phyloP scores from a whole-genome alignment of 53 echinoderm and acorn worm species.

The Henricia sp. region DNA sequence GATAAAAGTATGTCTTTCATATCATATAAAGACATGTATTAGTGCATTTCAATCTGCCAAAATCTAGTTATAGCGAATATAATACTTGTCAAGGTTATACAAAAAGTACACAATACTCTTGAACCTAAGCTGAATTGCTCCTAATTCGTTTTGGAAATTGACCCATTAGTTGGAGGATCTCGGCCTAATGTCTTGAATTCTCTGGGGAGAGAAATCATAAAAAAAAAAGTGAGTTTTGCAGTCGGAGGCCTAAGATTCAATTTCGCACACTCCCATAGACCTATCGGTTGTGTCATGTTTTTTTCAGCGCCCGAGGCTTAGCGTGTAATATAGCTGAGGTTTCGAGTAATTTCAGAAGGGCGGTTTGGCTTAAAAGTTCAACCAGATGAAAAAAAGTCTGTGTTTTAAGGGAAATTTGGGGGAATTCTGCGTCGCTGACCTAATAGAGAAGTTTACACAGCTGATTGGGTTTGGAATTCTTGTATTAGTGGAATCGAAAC shows the following conservation, averaged over 20 bases:
- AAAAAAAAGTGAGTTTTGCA: not conserved
- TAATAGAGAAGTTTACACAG: constrained; percentile 33
- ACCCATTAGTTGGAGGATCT: constrained; percentile 49
- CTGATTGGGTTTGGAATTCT: not conserved
- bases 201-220: constrained; percentile 1
- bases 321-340: constrained; percentile 20
- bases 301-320: constrained; percentile 15
- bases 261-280: constrained; percentile 20
- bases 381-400: not conserved
- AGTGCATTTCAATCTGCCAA: no score
- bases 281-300: constrained; percentile 8
- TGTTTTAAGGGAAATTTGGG: not conserved
- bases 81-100: no score
- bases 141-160: constrained; percentile 47
- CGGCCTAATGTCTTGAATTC: no score
- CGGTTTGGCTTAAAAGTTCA: not conserved
- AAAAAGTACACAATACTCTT: no score
- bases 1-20: no score
- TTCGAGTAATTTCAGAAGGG: not conserved
- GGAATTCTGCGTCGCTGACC: constrained; percentile 25
- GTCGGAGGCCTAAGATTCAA: constrained; percentile 16
- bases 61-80: no score
- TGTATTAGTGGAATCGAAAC: not conserved
- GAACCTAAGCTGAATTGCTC: not conserved
- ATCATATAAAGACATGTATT: no score